Evolutionary conservation across 2,888 invertebrate genomes (phyloP).

Genomic region (Venusia cambrica): DNA sequence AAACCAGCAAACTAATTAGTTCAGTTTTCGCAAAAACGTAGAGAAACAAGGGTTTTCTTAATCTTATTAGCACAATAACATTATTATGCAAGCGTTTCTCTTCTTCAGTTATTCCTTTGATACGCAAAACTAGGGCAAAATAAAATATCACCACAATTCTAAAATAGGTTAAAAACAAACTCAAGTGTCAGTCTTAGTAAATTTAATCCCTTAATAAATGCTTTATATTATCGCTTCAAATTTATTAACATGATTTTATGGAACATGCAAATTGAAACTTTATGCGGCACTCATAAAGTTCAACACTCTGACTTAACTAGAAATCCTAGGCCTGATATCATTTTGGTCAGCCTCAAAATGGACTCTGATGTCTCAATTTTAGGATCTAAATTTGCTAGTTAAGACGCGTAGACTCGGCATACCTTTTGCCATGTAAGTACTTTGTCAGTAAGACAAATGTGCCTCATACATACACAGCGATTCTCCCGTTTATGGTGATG

Average conservation of each 20-base stretch:
- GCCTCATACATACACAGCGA: conserved; percentile 48
- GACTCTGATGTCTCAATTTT: conserved; percentile 9
- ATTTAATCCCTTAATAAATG: conserved; percentile 55
- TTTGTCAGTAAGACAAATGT: conserved; percentile 58
- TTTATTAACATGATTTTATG: conserved; percentile 45
- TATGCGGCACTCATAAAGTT: conserved; percentile 1
- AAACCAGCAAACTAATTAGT: too few species aligned
- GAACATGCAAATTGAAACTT: background rate
- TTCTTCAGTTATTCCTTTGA: too few species aligned
- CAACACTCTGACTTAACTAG: conserved; percentile 2
- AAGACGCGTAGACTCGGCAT: conserved; percentile 31
- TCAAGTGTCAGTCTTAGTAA: conserved; percentile 33
- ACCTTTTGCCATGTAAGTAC: conserved; percentile 52
- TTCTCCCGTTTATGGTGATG: conserved; percentile 42
- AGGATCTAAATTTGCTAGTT: conserved; percentile 20
- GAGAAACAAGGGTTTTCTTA: too few species aligned
- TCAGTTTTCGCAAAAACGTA: too few species aligned
- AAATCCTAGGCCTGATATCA: conserved; percentile 9
- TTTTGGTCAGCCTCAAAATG: conserved; percentile 21
- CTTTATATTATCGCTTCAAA: conserved; percentile 45
- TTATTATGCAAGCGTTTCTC: too few species aligned
- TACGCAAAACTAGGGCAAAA: conserved; percentile 12
- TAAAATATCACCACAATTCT: conserved; percentile 15
- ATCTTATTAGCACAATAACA: too few species aligned
- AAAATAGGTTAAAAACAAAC: conserved; percentile 24